Evolutionary conservation across 2,888 invertebrate genomes (phyloP).

Genomic region (Drosophila demipolita): DNA sequence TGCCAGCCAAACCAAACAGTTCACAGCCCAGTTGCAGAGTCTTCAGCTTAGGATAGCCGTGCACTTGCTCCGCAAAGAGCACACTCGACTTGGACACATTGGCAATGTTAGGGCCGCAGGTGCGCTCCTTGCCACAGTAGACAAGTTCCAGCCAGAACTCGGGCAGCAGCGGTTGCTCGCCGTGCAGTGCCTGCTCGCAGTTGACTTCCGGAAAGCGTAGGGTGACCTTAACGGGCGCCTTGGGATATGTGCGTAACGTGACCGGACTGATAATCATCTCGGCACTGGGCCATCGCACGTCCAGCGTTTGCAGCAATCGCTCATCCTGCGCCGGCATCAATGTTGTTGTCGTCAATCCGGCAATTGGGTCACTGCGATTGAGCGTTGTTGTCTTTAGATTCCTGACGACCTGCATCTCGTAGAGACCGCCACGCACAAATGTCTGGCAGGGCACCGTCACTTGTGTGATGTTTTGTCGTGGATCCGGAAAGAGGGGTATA

Average conservation of each 20-base stretch:
- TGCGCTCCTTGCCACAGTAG: constrained; percentile 91
- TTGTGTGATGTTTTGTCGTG: constrained; percentile 82
- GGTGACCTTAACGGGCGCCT: constrained; percentile 90
- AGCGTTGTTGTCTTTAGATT: constrained; percentile 70
- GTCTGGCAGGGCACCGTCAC: constrained; percentile 83
- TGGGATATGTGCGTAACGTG: constrained; percentile 92
- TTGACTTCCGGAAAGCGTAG: constrained; percentile 91
- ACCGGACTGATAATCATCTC: constrained; percentile 90
- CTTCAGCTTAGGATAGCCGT: constrained; percentile 89
- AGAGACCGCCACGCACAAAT: constrained; percentile 81
- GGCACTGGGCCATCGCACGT: constrained; percentile 93
- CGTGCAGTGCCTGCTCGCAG: constrained; percentile 85
- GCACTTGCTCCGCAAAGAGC: constrained; percentile 91
- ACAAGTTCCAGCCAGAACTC: constrained; percentile 92
- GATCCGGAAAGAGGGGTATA: constrained; percentile 83
- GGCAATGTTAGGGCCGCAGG: constrained; percentile 87
- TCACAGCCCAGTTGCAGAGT: constrained; percentile 90
- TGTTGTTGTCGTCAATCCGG: constrained; percentile 69
- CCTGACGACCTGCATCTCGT: constrained; percentile 83
- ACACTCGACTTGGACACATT: constrained; percentile 87
- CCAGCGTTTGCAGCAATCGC: constrained; percentile 86
- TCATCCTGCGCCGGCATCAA: constrained; percentile 81
- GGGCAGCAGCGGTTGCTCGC: constrained; percentile 85
- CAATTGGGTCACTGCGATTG: constrained; percentile 25
- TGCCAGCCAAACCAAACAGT: constrained; percentile 92